phyloP scores from a whole-genome alignment of 2,113 vertebrate genomes.

The Gymnocephalus cernua region DNA sequence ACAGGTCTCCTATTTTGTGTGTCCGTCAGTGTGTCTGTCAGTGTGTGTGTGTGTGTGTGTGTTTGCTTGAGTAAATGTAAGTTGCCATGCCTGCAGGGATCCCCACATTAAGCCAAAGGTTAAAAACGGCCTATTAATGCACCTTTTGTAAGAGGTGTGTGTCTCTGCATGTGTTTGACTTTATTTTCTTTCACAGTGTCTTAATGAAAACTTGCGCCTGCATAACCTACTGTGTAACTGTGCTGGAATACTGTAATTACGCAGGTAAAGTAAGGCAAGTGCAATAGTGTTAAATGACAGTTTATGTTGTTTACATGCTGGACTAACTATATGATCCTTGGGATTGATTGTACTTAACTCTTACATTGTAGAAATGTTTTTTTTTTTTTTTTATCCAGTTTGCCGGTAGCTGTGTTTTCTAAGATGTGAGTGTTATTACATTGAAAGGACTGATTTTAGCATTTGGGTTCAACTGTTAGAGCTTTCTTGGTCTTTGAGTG shows the following conservation, averaged over 20 bases:
- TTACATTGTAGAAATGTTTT: background rate
- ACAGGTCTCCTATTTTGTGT: constrained; percentile 26
- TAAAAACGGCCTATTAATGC: constrained; percentile 14
- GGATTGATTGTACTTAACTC: constrained; percentile 6
- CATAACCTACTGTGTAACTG: background rate
- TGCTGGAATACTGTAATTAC: constrained; percentile 8
- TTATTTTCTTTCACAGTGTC: background rate
- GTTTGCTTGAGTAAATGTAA: constrained; percentile 31
- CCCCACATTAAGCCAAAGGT: constrained; percentile 21
- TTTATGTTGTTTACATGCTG: background rate
- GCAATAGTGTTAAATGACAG: background rate
- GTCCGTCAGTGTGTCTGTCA: constrained; percentile 5
- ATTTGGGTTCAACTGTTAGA: constrained; percentile 20
- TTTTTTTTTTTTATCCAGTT: constrained; percentile 12
- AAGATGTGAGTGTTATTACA: constrained; percentile 13
- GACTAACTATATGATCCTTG: background rate
- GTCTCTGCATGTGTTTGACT: constrained; percentile 8
- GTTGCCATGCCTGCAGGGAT: constrained; percentile 40
- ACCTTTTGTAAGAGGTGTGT: constrained; percentile 5
- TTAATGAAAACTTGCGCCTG: background rate
- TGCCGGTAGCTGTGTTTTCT: background rate
- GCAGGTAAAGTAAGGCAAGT: background rate
- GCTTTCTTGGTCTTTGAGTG: background rate
- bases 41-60: constrained; percentile 9
- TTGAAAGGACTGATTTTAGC: constrained; percentile 28